Conservation (phyloP, 2,888 invertebrate genomes). For the Sinodicranocentrus sp. region DNA sequence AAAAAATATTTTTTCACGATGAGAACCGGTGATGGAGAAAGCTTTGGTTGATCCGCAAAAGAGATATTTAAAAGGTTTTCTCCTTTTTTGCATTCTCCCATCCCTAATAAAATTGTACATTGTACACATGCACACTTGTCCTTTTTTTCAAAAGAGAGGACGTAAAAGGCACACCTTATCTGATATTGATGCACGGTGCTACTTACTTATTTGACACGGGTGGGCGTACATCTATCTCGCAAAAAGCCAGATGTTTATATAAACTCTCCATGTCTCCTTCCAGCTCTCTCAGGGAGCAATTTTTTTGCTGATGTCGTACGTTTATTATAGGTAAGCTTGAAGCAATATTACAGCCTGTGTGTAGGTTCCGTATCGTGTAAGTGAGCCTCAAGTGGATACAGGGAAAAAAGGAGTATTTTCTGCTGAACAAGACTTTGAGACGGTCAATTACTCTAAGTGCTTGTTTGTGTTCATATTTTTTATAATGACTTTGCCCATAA, state of each 20-base stretch:
- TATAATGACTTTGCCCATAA: constrained; percentile 72
- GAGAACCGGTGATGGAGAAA: constrained; percentile 42
- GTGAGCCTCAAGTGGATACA: constrained; percentile 62
- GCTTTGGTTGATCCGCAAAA: constrained; percentile 46
- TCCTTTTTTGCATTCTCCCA: background rate
- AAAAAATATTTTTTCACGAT: constrained; percentile 40
- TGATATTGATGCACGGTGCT: constrained; percentile 51
- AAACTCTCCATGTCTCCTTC: constrained; percentile 43
- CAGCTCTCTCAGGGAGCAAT: constrained; percentile 32
- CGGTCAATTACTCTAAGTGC: constrained; percentile 75
- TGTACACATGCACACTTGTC: constrained; percentile 2
- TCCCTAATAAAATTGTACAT: background rate
- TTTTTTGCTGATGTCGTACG: constrained; percentile 60
- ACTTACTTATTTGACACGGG: constrained; percentile 3
- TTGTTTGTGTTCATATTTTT: constrained; percentile 75
- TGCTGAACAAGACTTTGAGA: constrained; percentile 70
- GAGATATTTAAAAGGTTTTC: constrained; percentile 41
- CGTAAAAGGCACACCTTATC: constrained; percentile 43
- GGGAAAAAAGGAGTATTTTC: constrained; percentile 61
- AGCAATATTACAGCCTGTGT: no score
- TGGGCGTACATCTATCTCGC: constrained; percentile 25
- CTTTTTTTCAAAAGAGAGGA: constrained; percentile 18
- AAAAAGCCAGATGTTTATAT: constrained; percentile 21
- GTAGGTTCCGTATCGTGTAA: background rate
- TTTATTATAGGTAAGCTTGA: constrained; percentile 2